A percentile compares a stretch with the other conserved stretches of the same genome.
These are phyloP conservation scores for Hycleus phaleratus DNA, from an alignment of 1,140 invertebrate species.

Conservation along the genomic window DNA sequence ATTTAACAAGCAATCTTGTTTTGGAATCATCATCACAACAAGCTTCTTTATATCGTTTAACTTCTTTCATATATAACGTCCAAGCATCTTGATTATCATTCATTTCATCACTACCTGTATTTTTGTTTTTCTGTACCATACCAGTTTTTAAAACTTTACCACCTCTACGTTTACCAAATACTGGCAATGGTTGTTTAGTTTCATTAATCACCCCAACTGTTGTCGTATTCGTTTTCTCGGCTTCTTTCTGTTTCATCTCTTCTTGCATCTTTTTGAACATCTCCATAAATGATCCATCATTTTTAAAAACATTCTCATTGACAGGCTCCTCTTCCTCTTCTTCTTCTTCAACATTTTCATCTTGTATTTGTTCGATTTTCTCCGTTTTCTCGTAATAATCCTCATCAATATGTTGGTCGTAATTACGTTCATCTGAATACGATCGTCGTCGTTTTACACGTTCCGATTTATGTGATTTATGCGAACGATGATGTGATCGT, in stretches of 20 bases:
- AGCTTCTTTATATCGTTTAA: constrained; percentile 83
- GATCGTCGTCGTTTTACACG: constrained; percentile 33
- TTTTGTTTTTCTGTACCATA: constrained; percentile 76
- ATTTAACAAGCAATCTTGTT: constrained; percentile 86
- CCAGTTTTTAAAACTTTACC: constrained; percentile 82
- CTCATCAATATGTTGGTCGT: background rate
- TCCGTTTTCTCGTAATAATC: constrained; percentile 8
- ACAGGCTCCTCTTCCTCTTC: constrained; percentile 31
- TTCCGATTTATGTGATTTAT: constrained; percentile 33
- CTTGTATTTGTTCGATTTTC: constrained; percentile 15
- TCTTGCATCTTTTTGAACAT: constrained; percentile 86
- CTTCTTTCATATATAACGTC: constrained; percentile 87
- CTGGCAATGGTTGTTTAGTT: constrained; percentile 47
- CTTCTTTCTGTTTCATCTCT: constrained; percentile 36
- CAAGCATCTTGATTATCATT: constrained; percentile 77
- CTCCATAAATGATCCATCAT: constrained; percentile 83
- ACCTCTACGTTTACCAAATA: constrained; percentile 76
- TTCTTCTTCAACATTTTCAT: constrained; percentile 32
- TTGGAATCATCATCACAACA: constrained; percentile 88
- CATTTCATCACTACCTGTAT: constrained; percentile 52
- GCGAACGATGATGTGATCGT: constrained; percentile 34
- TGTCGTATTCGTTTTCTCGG: constrained; percentile 16
- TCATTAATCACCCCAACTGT: background rate
- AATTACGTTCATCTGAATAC: constrained; percentile 24
- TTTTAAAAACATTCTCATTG: constrained; percentile 61